Conservation (phyloP, 2,888 invertebrate species). For the Rhabditophanes sp. region DNA sequence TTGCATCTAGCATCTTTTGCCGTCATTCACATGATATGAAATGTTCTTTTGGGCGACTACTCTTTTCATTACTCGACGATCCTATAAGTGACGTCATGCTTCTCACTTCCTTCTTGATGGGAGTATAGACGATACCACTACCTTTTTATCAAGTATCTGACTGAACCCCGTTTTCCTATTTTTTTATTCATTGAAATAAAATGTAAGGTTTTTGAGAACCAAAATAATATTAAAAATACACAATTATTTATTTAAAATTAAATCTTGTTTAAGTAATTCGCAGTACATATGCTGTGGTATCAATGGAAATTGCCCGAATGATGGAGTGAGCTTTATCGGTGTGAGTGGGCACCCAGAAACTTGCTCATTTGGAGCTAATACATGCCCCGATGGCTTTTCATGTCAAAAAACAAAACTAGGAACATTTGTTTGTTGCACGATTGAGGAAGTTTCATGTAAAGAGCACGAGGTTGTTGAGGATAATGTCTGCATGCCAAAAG, state of each 20-base stretch:
- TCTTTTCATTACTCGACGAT: too few species aligned
- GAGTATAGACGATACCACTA: too few species aligned
- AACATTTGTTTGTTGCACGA: conserved; percentile 39
- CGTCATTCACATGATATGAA: too few species aligned
- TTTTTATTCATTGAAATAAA: too few species aligned
- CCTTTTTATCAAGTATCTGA: too few species aligned
- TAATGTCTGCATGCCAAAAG: conserved; percentile 18
- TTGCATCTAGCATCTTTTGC: too few species aligned
- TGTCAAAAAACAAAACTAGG: conserved; percentile 35
- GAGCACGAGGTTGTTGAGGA: conserved; percentile 34
- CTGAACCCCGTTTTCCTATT: too few species aligned
- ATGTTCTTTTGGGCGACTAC: too few species aligned
- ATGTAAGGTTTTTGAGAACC: too few species aligned
- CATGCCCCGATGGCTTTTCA: conserved; percentile 38
- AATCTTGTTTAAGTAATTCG: too few species aligned
- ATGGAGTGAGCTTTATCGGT: conserved; percentile 37
- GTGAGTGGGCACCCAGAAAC: conserved; percentile 40
- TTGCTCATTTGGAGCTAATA: conserved; percentile 37
- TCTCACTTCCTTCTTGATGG: too few species aligned
- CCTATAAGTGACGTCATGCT: too few species aligned
- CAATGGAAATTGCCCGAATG: neutral
- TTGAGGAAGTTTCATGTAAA: conserved; percentile 22
- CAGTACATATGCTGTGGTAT: neutral
- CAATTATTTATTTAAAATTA: neutral
- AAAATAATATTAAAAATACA: neutral